Evolutionary conservation across 2,888 invertebrate species (phyloP).

Genomic region (Microdon myrmicae): DNA sequence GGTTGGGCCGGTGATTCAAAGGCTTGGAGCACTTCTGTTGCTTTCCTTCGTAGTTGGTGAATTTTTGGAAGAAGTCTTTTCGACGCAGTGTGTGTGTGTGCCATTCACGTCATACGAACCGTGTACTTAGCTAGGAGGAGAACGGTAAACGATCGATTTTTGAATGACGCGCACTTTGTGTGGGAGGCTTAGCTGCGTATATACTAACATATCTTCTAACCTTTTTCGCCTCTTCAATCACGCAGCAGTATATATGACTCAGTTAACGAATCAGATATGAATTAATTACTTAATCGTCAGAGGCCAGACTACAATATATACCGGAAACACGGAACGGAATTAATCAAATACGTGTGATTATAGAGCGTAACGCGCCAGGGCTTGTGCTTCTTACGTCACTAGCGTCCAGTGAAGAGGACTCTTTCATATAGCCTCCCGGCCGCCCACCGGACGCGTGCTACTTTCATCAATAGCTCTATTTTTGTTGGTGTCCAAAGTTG

Average conservation of each 20-base stretch:
- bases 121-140: constrained; percentile 17
- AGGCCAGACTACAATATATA: constrained; percentile 2
- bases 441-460: constrained; percentile 5
- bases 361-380: constrained; percentile 27
- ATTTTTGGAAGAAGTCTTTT: constrained; percentile 12
- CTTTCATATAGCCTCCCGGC: constrained; percentile 10
- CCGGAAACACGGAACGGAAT: constrained; percentile 4
- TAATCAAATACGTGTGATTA: constrained; percentile 28
- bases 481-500: constrained; percentile 25
- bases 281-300: constrained; percentile 15
- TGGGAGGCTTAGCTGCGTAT: constrained; percentile 2
- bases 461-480: constrained; percentile 29
- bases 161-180: constrained; percentile 13
- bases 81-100: neutral
- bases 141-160: constrained; percentile 37
- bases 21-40: constrained; percentile 14
- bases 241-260: neutral
- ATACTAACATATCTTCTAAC: constrained; percentile 22
- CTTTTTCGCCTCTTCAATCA: neutral
- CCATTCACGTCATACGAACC: constrained; percentile 25
- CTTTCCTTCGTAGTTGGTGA: constrained; percentile 1
- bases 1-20: constrained; percentile 41
- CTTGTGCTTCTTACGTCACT: constrained; percentile 36
- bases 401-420: constrained; percentile 24
- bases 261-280: constrained; percentile 13